phyloP scores from a whole-genome alignment of 2,797 vertebrate species.

The Enteromius viviparus region DNA sequence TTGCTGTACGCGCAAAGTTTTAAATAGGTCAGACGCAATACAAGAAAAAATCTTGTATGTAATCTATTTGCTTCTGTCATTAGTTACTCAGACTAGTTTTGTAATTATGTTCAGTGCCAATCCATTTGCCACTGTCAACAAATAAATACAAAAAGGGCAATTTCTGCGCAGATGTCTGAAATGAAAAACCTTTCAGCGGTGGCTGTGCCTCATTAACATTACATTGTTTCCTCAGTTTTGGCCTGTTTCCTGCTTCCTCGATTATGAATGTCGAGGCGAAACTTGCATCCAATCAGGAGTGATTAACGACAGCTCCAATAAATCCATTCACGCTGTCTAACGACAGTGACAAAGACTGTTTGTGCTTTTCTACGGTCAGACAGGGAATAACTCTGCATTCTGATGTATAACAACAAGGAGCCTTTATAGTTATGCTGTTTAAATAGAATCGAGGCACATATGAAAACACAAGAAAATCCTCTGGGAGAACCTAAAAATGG shows the following conservation, averaged over 20 bases:
- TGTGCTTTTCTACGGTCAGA: constrained; percentile 9
- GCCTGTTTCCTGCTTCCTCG: constrained; percentile 38
- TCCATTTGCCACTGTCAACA: constrained; percentile 30
- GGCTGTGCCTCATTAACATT: constrained; percentile 47
- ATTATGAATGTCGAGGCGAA: constrained; percentile 44
- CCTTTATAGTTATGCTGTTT: constrained; percentile 22
- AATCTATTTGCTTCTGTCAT: constrained; percentile 21
- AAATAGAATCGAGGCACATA: not conserved
- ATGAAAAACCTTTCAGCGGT: constrained; percentile 32
- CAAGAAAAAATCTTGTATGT: constrained; percentile 13
- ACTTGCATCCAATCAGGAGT: constrained; percentile 31
- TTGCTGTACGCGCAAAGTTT: not conserved
- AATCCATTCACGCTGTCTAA: constrained; percentile 39
- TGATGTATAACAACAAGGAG: constrained; percentile 15
- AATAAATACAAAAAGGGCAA: constrained; percentile 36
- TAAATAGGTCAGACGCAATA: constrained; percentile 46
- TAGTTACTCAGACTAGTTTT: constrained; percentile 28
- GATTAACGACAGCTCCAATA: constrained; percentile 41
- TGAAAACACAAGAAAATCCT: not conserved
- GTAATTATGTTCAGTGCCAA: constrained; percentile 43
- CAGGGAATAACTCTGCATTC: constrained; percentile 36
- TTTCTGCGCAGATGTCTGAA: constrained; percentile 36
- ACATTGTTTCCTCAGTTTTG: constrained; percentile 37
- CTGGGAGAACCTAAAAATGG: constrained; percentile 30
- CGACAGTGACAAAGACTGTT: not conserved